Percentiles rank a stretch among this genome's conserved stretches.
Evolutionary conservation across 30 jellyfish, hydroid and myxozoan species (phyloP).

Genomic region (Aurelia sp.): DNA sequence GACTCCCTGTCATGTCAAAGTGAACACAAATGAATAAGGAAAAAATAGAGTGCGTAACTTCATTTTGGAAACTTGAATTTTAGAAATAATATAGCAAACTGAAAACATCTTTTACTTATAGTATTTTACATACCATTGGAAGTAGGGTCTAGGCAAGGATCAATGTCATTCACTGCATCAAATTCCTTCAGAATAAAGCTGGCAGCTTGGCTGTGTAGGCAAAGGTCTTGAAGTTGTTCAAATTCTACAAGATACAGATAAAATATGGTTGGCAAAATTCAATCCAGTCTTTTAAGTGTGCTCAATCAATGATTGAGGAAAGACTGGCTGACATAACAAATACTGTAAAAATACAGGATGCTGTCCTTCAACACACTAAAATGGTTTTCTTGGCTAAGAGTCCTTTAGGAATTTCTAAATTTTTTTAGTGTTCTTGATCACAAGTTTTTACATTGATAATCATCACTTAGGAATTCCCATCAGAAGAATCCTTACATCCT

Average conservation of each 20-base stretch:
- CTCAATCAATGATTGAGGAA: neutral
- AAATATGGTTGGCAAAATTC: neutral
- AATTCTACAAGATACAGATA: neutral
- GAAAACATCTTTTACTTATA: neutral
- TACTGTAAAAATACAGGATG: no score
- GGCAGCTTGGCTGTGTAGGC: constrained; percentile 14
- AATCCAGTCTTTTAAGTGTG: no score
- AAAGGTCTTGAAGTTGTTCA: constrained; percentile 5
- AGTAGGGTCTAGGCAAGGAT: constrained; percentile 5
- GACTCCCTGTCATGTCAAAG: no score
- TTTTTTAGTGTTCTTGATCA: neutral
- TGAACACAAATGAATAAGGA: no score
- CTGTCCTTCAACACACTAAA: no score
- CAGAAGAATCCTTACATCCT: no score
- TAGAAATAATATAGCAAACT: no score
- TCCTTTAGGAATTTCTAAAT: no score
- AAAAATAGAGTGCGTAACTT: no score
- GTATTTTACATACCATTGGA: neutral
- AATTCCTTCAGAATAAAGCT: constrained; percentile 2
- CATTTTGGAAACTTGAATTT: no score
- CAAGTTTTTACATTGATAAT: neutral
- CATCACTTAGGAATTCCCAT: no score
- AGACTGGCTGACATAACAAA: neutral
- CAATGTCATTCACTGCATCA: constrained; percentile 12
- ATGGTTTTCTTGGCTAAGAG: no score